Evolutionary conservation across 2,113 vertebrate species (phyloP).

Genomic region (Eulemur rufifrons): DNA sequence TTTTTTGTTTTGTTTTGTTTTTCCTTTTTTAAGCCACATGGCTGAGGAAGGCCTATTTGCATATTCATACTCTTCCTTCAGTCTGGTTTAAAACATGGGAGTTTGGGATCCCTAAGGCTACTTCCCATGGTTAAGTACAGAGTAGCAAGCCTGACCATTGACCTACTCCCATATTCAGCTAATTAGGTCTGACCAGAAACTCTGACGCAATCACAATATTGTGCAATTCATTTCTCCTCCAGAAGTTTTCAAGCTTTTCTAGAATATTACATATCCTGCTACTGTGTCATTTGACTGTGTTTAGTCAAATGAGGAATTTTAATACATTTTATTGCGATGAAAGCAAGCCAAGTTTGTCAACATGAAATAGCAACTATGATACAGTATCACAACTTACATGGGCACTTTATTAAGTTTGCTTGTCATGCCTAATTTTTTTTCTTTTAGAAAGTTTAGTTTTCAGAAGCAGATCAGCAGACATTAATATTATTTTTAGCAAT

Average conservation of each 20-base stretch:
- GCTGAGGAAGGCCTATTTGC: not conserved
- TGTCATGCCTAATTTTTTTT: not conserved
- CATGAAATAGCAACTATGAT: not conserved
- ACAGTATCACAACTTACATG: not conserved
- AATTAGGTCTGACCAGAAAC: constrained; percentile 72
- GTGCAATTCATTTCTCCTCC: constrained; percentile 16
- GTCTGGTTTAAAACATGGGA: constrained; percentile 8
- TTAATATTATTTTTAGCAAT: not conserved
- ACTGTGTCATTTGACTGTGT: not conserved
- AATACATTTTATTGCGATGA: not conserved
- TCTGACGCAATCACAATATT: constrained; percentile 47
- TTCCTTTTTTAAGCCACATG: not conserved
- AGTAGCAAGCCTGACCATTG: constrained; percentile 64
- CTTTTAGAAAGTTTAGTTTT: not conserved
- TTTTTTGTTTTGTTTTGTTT: not conserved
- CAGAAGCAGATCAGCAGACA: not conserved
- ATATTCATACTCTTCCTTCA: constrained; percentile 51
- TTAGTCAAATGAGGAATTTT: constrained; percentile 47
- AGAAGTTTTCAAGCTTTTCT: constrained; percentile 48
- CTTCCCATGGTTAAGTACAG: constrained; percentile 44
- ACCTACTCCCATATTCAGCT: not conserved
- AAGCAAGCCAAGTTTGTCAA: not conserved
- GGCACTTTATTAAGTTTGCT: not conserved
- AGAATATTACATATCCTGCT: constrained; percentile 42
- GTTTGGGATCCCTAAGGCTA: constrained; percentile 19